Percentiles rank a stretch among this genome's conserved stretches.
phyloP scores from a whole-genome alignment of 2,888 invertebrate species.

The Eustalomyia histrio region DNA sequence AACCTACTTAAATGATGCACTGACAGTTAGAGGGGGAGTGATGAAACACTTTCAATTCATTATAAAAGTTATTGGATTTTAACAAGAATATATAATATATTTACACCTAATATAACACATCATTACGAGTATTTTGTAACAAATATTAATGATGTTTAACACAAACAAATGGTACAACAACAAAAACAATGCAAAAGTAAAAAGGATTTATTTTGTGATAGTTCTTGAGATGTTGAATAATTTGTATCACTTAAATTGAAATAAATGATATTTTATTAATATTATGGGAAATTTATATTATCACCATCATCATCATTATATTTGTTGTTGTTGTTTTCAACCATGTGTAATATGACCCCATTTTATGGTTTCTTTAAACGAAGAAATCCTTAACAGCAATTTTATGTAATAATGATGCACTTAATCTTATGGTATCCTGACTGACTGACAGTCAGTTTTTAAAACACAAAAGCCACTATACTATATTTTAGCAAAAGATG shows the following conservation, averaged over 20 bases:
- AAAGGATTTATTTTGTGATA: constrained; percentile 27
- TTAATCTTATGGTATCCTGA: constrained; percentile 65
- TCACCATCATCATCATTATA: constrained; percentile 24
- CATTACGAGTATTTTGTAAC: constrained; percentile 26
- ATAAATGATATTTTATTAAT: constrained; percentile 59
- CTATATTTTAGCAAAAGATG: neutral
- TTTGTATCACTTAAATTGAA: constrained; percentile 43
- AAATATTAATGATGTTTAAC: constrained; percentile 55
- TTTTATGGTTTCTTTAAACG: constrained; percentile 41
- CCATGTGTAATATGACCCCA: constrained; percentile 59
- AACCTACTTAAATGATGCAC: neutral
- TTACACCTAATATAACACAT: constrained; percentile 44
- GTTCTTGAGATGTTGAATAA: constrained; percentile 22
- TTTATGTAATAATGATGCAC: constrained; percentile 63
- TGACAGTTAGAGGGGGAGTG: constrained; percentile 4
- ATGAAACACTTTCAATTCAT: constrained; percentile 30
- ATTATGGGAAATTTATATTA: constrained; percentile 51
- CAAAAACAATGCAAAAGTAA: neutral
- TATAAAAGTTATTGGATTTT: constrained; percentile 21
- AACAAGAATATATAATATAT: constrained; percentile 15
- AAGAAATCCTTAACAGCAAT: constrained; percentile 45
- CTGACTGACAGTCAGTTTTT: constrained; percentile 48
- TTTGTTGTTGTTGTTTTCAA: constrained; percentile 14
- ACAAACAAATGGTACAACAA: constrained; percentile 45
- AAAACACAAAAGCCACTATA: constrained; percentile 2